phyloP scores from a whole-genome alignment of 1,140 invertebrate genomes.

The Drosophila quadrilineata region DNA sequence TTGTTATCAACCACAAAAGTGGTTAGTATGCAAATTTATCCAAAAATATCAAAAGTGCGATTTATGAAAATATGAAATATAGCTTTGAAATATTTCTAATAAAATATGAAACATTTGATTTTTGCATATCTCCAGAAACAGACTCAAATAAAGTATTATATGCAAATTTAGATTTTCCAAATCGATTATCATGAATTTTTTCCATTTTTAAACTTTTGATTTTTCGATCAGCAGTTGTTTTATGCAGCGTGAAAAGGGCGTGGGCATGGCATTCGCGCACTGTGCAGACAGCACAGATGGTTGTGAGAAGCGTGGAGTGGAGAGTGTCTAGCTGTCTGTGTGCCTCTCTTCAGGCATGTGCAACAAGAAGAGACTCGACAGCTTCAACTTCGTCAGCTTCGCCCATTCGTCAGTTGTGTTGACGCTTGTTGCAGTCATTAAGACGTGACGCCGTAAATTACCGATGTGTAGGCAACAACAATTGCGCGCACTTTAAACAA shows the following conservation, averaged over 20 bases:
- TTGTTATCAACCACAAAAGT: neutral
- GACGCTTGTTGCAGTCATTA: conserved; percentile 61
- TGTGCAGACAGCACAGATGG: conserved; percentile 26
- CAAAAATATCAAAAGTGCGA: no score
- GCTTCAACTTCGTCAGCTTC: conserved; percentile 29
- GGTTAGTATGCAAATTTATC: neutral
- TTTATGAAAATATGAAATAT: no score
- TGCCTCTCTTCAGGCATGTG: conserved; percentile 50
- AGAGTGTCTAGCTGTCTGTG: neutral
- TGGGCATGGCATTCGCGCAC: conserved; percentile 30
- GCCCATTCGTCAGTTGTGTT: conserved; percentile 33
- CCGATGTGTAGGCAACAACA: conserved; percentile 63
- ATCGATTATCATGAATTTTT: neutral
- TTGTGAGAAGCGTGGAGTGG: conserved; percentile 10
- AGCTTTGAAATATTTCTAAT: no score
- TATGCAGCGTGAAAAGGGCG: conserved; percentile 55
- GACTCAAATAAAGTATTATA: no score
- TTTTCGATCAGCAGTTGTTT: conserved; percentile 11
- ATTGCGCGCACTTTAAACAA: conserved; percentile 56
- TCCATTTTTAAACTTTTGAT: conserved; percentile 12
- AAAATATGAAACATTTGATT: no score
- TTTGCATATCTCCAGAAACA: no score
- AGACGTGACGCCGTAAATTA: conserved; percentile 74
- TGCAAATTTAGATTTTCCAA: no score
- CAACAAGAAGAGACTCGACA: conserved; percentile 47